phyloP scores from a whole-genome alignment of 2,113 vertebrate genomes.

The Callipepla squamata region DNA sequence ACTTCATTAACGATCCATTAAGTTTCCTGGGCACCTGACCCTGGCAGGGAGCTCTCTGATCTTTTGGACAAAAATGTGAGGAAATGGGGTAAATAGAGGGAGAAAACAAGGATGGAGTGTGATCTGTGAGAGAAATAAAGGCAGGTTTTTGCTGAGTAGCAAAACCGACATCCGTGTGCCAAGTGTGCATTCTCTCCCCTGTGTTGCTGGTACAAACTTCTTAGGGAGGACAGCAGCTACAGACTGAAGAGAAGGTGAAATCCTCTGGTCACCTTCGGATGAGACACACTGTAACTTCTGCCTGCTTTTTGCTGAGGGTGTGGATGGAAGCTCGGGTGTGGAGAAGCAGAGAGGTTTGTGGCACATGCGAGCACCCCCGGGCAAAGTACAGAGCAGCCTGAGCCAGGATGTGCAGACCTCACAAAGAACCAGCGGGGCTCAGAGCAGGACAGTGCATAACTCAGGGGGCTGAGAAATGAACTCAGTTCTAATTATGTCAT shows the following conservation, averaged over 20 bases:
- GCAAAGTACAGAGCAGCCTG: not conserved
- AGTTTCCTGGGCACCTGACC: not conserved
- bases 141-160: not conserved
- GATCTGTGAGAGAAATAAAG: not conserved
- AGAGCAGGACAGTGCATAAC: conserved; percentile 26
- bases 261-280: not conserved
- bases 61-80: not conserved
- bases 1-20: not conserved
- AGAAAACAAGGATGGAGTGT: not conserved
- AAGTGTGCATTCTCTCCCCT: not conserved
- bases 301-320: not conserved
- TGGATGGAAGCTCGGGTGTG: not conserved
- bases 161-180: not conserved
- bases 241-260: not conserved
- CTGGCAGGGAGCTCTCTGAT: not conserved
- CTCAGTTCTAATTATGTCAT: not conserved
- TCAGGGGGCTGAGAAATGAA: not conserved
- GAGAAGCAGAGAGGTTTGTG: not conserved
- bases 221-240: not conserved
- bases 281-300: not conserved
- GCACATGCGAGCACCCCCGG: not conserved
- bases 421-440: not conserved
- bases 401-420: not conserved
- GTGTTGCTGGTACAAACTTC: not conserved
- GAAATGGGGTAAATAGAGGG: not conserved